Conservation (phyloP, 2,888 invertebrate species). For the Tridacna crocea region DNA sequence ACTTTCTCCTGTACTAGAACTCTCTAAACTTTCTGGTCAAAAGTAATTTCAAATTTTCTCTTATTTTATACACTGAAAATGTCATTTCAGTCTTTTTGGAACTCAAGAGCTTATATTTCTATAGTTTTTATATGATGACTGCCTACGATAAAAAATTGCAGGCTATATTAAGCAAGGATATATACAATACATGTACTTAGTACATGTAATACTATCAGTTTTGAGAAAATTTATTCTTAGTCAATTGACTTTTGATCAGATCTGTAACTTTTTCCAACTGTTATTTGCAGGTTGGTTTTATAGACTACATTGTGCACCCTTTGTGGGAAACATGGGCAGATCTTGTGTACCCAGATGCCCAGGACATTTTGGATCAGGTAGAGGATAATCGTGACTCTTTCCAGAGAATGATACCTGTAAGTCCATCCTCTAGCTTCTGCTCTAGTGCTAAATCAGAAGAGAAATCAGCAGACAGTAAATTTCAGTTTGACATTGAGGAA, state of each 20-base stretch:
- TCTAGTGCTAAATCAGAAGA: slow-evolving; percentile 65
- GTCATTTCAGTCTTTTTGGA: too few relatives aligned
- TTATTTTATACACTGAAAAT: too few relatives aligned
- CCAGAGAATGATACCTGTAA: slow-evolving; percentile 95
- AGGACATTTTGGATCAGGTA: slow-evolving; percentile 97
- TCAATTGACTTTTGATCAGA: not conserved
- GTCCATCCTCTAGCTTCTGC: slow-evolving; percentile 87
- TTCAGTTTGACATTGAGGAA: slow-evolving; percentile 77
- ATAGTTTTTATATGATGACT: too few relatives aligned
- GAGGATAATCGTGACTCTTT: slow-evolving; percentile 99
- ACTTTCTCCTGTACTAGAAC: too few relatives aligned
- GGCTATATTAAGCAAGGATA: too few relatives aligned
- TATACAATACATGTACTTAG: too few relatives aligned
- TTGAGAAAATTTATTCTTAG: too few relatives aligned
- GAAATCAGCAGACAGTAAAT: slow-evolving; percentile 66
- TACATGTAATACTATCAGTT: too few relatives aligned
- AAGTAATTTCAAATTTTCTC: too few relatives aligned
- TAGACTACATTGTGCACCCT: slow-evolving; percentile 99
- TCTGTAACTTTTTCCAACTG: not conserved
- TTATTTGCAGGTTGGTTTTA: slow-evolving; percentile 93
- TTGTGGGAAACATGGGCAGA: slow-evolving; percentile 99
- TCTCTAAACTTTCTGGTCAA: too few relatives aligned
- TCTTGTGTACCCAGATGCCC: slow-evolving; percentile 99
- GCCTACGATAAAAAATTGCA: too few relatives aligned
- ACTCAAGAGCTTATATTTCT: too few relatives aligned